phyloP scores from a whole-genome alignment of 2,888 invertebrate species.

The Athripsodes cinereus region DNA sequence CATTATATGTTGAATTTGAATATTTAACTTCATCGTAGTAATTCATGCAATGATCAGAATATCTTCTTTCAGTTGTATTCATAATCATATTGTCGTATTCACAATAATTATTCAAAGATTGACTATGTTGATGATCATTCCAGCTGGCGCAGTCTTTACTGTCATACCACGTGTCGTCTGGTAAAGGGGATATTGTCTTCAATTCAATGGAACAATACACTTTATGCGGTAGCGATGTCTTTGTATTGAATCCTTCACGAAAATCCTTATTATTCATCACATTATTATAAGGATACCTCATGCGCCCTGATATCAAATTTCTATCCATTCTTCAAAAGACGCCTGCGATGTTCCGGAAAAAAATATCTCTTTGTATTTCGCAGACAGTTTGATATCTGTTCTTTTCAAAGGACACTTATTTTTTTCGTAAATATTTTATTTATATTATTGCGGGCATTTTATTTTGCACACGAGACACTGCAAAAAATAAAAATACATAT shows the following conservation, averaged over 20 bases:
- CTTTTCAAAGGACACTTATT: conserved; percentile 7
- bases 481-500: conserved; percentile 19
- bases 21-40: too few species aligned
- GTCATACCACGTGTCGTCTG: conserved; percentile 4
- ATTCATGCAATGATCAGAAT: too few species aligned
- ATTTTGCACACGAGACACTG: conserved; percentile 13
- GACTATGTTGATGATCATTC: too few species aligned
- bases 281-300: too few species aligned
- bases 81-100: neutral
- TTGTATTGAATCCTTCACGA: conserved; percentile 12
- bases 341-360: neutral
- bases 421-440: neutral
- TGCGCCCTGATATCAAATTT: conserved; percentile 21
- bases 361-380: conserved; percentile 7
- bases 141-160: neutral
- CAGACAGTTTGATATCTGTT: conserved; percentile 9
- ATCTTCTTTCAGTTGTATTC: neutral
- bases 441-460: conserved; percentile 7
- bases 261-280: neutral
- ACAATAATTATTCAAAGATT: neutral
- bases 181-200: conserved; percentile 17
- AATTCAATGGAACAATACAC: conserved; percentile 24
- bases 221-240: conserved; percentile 20
- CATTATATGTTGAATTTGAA: too few species aligned
- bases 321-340: conserved; percentile 17